These are phyloP conservation scores for Melieria picta DNA, from an alignment of 2,888 invertebrate genomes.

Conservation along the genomic window DNA sequence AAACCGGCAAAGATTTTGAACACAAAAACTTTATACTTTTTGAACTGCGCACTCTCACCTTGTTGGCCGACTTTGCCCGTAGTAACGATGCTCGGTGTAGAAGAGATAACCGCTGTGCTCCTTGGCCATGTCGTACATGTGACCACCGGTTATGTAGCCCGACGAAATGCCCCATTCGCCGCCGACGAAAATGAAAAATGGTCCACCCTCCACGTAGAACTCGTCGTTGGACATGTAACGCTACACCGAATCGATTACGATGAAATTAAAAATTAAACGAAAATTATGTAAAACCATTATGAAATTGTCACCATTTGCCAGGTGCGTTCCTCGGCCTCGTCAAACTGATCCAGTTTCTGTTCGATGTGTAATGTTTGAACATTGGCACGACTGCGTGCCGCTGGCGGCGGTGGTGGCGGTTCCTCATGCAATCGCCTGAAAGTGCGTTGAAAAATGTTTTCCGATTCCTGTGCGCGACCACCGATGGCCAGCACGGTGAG, in stretches of 20 bases:
- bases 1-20: slow-evolving; percentile 38
- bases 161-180: slow-evolving; percentile 75
- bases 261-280: neutral
- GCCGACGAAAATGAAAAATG: slow-evolving; percentile 76
- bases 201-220: slow-evolving; percentile 67
- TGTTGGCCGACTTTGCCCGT: slow-evolving; percentile 79
- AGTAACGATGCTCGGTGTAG: slow-evolving; percentile 85
- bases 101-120: slow-evolving; percentile 73
- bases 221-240: slow-evolving; percentile 69
- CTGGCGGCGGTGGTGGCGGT: slow-evolving; percentile 58
- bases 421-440: slow-evolving; percentile 64
- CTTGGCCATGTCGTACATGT: slow-evolving; percentile 72
- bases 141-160: slow-evolving; percentile 70
- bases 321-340: slow-evolving; percentile 68
- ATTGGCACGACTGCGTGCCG: slow-evolving; percentile 44
- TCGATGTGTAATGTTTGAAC: slow-evolving; percentile 64
- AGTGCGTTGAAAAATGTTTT: slow-evolving; percentile 51
- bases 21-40: neutral
- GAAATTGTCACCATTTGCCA: slow-evolving; percentile 66
- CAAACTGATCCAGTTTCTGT: slow-evolving; percentile 72
- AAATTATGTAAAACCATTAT: neutral
- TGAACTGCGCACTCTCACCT: slow-evolving; percentile 66
- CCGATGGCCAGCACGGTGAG: slow-evolving; percentile 4
- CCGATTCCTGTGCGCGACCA: neutral
- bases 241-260: slow-evolving; percentile 41